Percentiles rank a stretch among this genome's conserved stretches.
phyloP scores from a whole-genome alignment of 2,113 vertebrate genomes.

The Onychostoma macrolepis region DNA sequence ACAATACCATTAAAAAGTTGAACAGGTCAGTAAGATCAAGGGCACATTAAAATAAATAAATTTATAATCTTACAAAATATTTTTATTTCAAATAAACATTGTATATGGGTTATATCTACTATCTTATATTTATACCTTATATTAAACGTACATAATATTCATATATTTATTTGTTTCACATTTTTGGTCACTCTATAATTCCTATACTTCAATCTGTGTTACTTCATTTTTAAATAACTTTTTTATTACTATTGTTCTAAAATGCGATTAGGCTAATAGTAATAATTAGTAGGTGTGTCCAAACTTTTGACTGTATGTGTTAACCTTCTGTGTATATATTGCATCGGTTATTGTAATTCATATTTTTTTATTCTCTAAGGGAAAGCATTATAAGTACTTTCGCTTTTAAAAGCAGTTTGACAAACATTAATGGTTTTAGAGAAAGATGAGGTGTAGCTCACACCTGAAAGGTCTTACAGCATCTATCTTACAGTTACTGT shows the following conservation, averaged over 20 bases:
- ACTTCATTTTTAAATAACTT: too few species aligned
- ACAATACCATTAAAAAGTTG: background rate
- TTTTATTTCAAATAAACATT: too few species aligned
- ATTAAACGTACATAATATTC: background rate
- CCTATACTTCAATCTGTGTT: background rate
- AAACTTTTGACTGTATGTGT: background rate
- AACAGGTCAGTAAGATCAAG: background rate
- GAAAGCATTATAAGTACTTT: background rate
- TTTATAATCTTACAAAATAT: too few species aligned
- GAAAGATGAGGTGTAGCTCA: slow-evolving; percentile 30
- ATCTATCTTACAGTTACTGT: slow-evolving; percentile 63
- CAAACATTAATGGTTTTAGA: background rate
- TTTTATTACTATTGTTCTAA: background rate
- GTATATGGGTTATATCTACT: too few species aligned
- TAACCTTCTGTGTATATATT: background rate
- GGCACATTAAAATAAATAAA: too few species aligned
- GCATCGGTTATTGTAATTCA: background rate
- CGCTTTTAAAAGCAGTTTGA: background rate
- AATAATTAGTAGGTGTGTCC: background rate
- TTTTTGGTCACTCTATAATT: background rate
- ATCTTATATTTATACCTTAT: background rate
- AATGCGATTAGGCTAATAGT: background rate
- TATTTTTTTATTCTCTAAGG: background rate
- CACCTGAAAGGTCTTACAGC: slow-evolving; percentile 65
- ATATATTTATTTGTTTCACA: too few species aligned